Evolutionary conservation across 2,888 invertebrate genomes (phyloP), one percentile per base, ranked within the genome.

Genomic region (Andrena flavipes): DNA sequence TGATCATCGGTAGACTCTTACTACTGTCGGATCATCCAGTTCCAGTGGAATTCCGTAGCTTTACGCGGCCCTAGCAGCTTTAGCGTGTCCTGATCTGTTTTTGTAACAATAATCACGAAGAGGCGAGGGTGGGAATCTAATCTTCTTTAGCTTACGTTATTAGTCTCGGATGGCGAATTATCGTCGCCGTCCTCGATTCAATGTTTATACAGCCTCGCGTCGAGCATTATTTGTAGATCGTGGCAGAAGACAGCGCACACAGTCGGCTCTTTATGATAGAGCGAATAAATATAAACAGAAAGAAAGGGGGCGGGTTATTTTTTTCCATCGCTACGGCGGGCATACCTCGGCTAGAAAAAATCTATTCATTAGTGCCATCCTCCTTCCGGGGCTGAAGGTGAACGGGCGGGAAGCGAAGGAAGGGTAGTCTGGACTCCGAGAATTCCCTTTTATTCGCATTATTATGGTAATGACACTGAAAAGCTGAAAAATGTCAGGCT

Each of bases 381-480:
- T 76, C 75, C 56, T 75, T 56, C 67, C 10, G 49, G 70, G 76
- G 71, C 82, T 75, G 82, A 76, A 82, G 83, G 83, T 82, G 82
- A 80, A 80, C 67, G 67, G 67, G 76, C 62, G 83, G 76, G 63
- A 68, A 68, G 71, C 5, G 83, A 65, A 71, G 82, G 76, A 76
- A 42, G 83, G 71, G 76, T 83, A 73, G 82, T 82, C 82, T 82
- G 82, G 82, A 86, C 89, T 89, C 90, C 76, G 87, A 89, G 91
- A 92, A 92, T 92, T 91, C 89, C 90, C 90, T 92, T 92, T 92
- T 90, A 92, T 92, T 92, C 92, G 92, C 92, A 92, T 93, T 93
- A 93, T 93, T 92, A 92, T 91, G 91, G 91, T 93, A 93, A 93
- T 93, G 93, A 93, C 92, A 92, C 92, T 93, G 93, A 92, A 90